Base-by-base conservation (phyloP, 2,797 vertebrate species). In the Gobio occitaniae region DNA sequence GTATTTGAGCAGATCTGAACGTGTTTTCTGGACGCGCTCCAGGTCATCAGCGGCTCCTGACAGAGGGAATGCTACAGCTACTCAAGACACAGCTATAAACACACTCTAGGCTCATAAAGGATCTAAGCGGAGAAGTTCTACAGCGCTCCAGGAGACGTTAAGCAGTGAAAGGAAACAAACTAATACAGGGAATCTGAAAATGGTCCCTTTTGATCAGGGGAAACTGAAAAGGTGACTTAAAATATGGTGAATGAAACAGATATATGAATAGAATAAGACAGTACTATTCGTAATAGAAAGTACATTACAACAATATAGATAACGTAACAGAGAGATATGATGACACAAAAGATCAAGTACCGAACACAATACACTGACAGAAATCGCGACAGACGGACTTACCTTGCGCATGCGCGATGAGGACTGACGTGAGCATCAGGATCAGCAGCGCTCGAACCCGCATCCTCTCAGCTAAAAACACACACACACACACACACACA, bases 1-100 rank as follows among this genome's bases (percentile, higher is more conserved):
- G 77, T 78, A 74, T 80, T 78, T 71, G 16, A 84, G 66, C 5
- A 84, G 88, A 89, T 87, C 88, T 63, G 78, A 86, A 89, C 88
- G 61, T 80, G 86, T 83, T 38, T 16, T 5, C 69, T 84, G 78
- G 81, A 84, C 5, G 36, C 1, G 32, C 61, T 86, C 84, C 82
- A 82, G 82, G 84, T 85, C 63, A 85, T 77, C 78, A 78, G 82
- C 70, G 82, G 76, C 47, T 48, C 41, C 70, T 76, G 81, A 75
- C 69, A 17, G 56, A 38, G 41, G n/a, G 66, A 82, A 70, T 72
- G 50, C 36, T 61, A 32, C 32, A 78, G 76, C 59, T 78, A 47
- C 76, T 78, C 21, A 78, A 63, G 47, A 17, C 48, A 25, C n/a
- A 16, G 13, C 29, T n/a, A 78, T 10, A 63, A 47, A 78, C 36